These are phyloP conservation scores for Erpornis zantholeuca DNA, from an alignment of 2,113 vertebrate genomes.

Conservation along the genomic window DNA sequence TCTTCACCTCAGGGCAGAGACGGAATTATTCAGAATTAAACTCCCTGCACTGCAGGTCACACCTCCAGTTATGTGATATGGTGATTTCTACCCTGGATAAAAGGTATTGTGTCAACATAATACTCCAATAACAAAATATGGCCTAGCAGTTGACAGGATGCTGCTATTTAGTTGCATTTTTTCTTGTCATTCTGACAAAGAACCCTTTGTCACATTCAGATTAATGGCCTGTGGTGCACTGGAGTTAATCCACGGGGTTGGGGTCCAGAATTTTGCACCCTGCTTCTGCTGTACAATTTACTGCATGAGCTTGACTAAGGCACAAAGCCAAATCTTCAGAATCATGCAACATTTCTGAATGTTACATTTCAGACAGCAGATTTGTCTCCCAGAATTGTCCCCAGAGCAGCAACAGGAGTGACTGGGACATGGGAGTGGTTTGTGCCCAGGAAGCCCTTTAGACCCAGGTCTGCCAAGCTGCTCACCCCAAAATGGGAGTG, in stretches of 20 bases:
- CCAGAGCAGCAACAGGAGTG: neutral
- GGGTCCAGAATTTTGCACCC: neutral
- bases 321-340: neutral
- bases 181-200: neutral
- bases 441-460: neutral
- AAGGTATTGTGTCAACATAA: neutral
- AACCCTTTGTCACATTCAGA: neutral
- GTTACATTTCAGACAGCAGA: neutral
- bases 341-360: neutral
- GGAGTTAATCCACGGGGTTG: neutral
- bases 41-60: neutral
- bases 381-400: neutral
- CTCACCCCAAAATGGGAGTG: neutral
- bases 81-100: neutral
- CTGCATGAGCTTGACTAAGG: neutral
- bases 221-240: no score
- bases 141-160: neutral
- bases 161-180: neutral
- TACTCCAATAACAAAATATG: neutral
- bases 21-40: neutral
- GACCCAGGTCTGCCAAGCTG: neutral
- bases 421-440: neutral
- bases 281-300: neutral
- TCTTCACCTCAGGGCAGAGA: neutral
- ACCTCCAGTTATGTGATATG: neutral